These are phyloP conservation scores for Lysandra coridon DNA, from an alignment of 2,888 invertebrate genomes.

Conservation along the genomic window DNA sequence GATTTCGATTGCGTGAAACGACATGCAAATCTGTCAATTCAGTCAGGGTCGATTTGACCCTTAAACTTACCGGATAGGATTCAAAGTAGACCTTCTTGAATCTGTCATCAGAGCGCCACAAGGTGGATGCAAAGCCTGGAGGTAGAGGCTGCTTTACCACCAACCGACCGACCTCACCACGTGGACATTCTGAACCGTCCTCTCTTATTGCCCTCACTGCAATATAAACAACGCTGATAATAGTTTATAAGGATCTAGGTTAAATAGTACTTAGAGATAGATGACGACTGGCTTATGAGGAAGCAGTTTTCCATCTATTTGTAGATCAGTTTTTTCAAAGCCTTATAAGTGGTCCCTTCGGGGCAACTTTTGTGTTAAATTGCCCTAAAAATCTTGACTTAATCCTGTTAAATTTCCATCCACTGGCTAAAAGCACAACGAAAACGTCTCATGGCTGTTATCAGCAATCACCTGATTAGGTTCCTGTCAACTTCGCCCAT, in stretches of 20 bases:
- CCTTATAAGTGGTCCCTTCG: background rate
- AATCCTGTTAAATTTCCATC: no score
- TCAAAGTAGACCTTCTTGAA: slow-evolving; percentile 91
- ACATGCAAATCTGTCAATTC: no score
- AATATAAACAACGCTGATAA: slow-evolving; percentile 32
- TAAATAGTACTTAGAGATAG: background rate
- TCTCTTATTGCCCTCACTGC: slow-evolving; percentile 64
- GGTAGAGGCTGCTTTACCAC: slow-evolving; percentile 92
- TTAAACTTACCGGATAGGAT: slow-evolving; percentile 86
- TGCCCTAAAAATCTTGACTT: no score
- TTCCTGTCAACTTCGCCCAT: no score
- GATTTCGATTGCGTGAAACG: no score
- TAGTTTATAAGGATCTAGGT: background rate
- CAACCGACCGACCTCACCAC: slow-evolving; percentile 90
- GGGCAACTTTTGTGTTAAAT: no score
- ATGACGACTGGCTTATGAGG: no score
- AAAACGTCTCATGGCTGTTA: no score
- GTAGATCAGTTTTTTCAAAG: background rate
- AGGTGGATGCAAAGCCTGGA: slow-evolving; percentile 91
- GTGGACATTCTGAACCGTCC: slow-evolving; percentile 85
- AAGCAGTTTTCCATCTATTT: no score
- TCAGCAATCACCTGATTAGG: no score
- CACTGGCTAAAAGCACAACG: no score
- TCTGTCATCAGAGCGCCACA: slow-evolving; percentile 89
- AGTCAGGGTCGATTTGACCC: no score